phyloP scores from a whole-genome alignment of 2,797 vertebrate genomes.

The Taeniopygia guttata region DNA sequence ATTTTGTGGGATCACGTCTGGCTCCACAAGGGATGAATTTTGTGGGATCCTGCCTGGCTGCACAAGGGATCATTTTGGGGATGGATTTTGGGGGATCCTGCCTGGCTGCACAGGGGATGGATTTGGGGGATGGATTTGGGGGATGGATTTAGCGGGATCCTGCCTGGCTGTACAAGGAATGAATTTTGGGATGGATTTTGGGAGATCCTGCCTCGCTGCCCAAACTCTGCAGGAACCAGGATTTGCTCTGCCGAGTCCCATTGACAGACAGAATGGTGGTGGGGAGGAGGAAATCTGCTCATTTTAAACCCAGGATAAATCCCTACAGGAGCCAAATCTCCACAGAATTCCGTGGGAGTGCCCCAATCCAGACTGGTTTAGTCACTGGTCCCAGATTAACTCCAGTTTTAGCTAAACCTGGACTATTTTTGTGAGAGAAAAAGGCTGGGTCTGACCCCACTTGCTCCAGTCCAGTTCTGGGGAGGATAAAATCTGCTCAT shows the following conservation, averaged over 20 bases:
- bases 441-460: neutral
- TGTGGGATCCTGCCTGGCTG: neutral
- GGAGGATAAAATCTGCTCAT: neutral
- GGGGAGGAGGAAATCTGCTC: neutral
- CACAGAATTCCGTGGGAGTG: fast-evolving
- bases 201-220: neutral
- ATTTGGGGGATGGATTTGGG: neutral
- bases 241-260: neutral
- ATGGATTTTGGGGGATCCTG: neutral
- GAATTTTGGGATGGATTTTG: neutral
- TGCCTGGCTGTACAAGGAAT: neutral
- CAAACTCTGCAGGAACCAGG: neutral
- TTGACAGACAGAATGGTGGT: neutral
- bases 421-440: no score
- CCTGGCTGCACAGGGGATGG: no score
- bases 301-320: neutral
- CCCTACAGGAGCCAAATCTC: neutral
- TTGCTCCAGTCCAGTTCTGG: neutral
- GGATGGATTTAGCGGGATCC: neutral
- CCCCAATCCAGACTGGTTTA: neutral
- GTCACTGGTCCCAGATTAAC: neutral
- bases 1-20: neutral
- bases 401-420: neutral
- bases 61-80: neutral
- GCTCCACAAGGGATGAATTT: neutral